Conservation (phyloP, 2,113 vertebrate species). For the Callithrix jacchus region DNA sequence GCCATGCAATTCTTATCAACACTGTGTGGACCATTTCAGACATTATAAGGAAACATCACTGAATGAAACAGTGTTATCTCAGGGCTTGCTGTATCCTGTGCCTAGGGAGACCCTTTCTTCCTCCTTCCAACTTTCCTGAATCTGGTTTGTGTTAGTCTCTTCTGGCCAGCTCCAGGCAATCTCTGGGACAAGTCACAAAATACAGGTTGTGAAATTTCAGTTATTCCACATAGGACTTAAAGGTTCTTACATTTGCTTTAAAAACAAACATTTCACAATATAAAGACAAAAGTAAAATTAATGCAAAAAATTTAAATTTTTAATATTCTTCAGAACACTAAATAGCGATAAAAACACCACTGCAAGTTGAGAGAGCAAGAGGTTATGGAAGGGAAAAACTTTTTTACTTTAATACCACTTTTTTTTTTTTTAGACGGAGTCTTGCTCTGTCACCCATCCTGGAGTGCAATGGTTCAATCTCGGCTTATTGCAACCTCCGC, state of each 20-base stretch:
- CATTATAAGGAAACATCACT: not conserved
- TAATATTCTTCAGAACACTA: not conserved
- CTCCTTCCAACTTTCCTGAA: not conserved
- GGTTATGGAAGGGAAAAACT: not conserved
- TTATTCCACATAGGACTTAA: not conserved
- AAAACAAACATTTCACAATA: not conserved
- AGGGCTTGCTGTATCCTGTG: not conserved
- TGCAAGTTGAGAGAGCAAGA: not conserved
- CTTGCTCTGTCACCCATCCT: too few relatives aligned
- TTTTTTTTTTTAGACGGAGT: too few relatives aligned
- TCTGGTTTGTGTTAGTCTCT: not conserved
- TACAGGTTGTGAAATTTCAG: not conserved
- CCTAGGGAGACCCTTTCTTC: not conserved
- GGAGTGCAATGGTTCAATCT: too few relatives aligned
- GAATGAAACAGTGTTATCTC: not conserved
- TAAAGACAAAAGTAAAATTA: constrained; percentile 23
- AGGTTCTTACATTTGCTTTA: constrained; percentile 8
- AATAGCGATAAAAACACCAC: not conserved
- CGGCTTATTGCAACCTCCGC: too few relatives aligned
- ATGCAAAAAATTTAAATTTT: not conserved
- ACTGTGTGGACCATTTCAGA: too few relatives aligned
- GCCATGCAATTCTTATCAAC: too few relatives aligned
- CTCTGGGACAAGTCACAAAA: constrained; percentile 19
- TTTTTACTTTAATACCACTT: not conserved
- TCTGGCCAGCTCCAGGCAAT: not conserved